Conservation (phyloP, 1,140 invertebrate genomes). For the Plodia interpunctella region DNA sequence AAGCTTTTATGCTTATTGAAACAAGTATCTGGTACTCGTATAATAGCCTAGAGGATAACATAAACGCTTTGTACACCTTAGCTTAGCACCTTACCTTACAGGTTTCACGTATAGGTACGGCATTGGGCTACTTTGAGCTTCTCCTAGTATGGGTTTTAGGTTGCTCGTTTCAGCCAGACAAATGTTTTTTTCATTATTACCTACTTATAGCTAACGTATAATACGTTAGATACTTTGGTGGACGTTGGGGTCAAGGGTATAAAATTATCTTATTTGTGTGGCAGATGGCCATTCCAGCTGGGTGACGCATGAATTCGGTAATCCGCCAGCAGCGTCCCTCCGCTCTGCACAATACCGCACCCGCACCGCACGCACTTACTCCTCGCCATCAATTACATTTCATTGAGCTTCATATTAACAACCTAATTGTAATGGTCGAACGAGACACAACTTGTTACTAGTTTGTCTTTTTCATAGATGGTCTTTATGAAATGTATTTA, state of each 20-base stretch:
- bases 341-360: slow-evolving; percentile 10
- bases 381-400: slow-evolving; percentile 64
- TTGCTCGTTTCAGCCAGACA: too few species aligned
- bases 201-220: too few species aligned
- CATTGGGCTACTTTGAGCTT: too few species aligned
- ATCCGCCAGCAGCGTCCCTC: background rate
- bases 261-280: slow-evolving; percentile 13
- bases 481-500: slow-evolving; percentile 18
- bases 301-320: slow-evolving; percentile 16
- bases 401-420: slow-evolving; percentile 68
- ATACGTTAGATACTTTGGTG: too few species aligned
- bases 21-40: too few species aligned
- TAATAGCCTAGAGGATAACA: too few species aligned
- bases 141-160: too few species aligned
- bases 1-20: too few species aligned
- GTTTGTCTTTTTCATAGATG: slow-evolving; percentile 17
- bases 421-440: slow-evolving; percentile 46
- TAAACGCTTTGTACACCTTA: too few species aligned
- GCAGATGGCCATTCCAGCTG: slow-evolving; percentile 19
- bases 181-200: too few species aligned
- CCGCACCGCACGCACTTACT: slow-evolving; percentile 15
- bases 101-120: too few species aligned
- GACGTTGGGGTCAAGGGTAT: background rate
- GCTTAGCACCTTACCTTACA: too few species aligned
- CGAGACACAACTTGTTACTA: slow-evolving; percentile 12